These are phyloP conservation scores for Plutella xylostella DNA, from an alignment of 2,888 invertebrate species.

Conservation along the genomic window DNA sequence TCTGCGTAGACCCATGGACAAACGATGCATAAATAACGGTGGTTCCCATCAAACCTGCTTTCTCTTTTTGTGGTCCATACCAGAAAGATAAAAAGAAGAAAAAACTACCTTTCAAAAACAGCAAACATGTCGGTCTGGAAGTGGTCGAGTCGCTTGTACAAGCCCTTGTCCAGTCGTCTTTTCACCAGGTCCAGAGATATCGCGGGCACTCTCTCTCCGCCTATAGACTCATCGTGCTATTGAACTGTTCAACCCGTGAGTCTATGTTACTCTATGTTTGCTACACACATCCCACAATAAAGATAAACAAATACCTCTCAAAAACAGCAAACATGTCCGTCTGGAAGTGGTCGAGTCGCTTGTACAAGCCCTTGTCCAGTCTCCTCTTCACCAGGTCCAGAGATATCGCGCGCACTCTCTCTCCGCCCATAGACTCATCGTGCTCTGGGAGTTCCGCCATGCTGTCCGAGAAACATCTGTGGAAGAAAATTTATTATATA, in stretches of 20 bases:
- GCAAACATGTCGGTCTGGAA: slow-evolving; percentile 98
- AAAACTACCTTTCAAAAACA: slow-evolving; percentile 88
- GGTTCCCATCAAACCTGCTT: too few relatives aligned
- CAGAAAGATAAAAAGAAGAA: too few relatives aligned
- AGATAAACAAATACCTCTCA: slow-evolving; percentile 61
- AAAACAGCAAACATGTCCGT: slow-evolving; percentile 96
- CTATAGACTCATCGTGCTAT: slow-evolving; percentile 76
- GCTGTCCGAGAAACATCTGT: slow-evolving; percentile 93
- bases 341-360: slow-evolving; percentile 94
- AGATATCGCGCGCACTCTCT: slow-evolving; percentile 84
- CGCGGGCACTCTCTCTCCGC: slow-evolving; percentile 77
- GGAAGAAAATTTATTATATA: too few relatives aligned
- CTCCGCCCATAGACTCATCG: slow-evolving; percentile 71
- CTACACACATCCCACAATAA: not conserved
- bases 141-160: slow-evolving; percentile 92
- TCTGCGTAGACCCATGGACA: too few relatives aligned
- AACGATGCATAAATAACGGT: too few relatives aligned
- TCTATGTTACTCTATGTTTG: not conserved
- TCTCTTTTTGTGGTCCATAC: too few relatives aligned
- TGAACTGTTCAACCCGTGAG: not conserved
- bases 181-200: slow-evolving; percentile 94
- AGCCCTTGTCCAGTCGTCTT: slow-evolving; percentile 88
- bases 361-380: slow-evolving; percentile 91
- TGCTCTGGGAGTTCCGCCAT: slow-evolving; percentile 94
- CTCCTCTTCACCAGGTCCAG: slow-evolving; percentile 94